phyloP scores from a whole-genome alignment of 2,888 invertebrate genomes.

The Troides helena region DNA sequence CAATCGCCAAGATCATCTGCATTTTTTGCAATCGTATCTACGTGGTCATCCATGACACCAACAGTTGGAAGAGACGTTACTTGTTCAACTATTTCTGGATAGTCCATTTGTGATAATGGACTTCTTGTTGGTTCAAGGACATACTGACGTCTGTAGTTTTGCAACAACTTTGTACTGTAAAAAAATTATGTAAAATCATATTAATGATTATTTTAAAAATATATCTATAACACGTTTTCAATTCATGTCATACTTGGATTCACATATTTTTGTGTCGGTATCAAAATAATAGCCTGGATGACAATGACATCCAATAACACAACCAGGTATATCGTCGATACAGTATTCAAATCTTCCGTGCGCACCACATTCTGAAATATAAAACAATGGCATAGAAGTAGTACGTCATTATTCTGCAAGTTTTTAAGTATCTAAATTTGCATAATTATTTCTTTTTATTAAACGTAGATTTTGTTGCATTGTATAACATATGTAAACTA shows the following conservation, averaged over 20 bases:
- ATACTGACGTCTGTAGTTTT: slow-evolving; percentile 48
- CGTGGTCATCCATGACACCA: slow-evolving; percentile 44
- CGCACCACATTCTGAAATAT: slow-evolving; percentile 61
- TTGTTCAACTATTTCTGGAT: slow-evolving; percentile 31
- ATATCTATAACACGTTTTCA: background rate
- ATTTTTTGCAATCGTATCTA: slow-evolving; percentile 55
- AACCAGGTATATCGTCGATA: slow-evolving; percentile 64
- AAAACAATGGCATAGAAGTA: background rate
- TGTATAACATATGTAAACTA: background rate
- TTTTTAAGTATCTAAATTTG: background rate
- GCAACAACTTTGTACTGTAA: slow-evolving; percentile 59
- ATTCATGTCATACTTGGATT: slow-evolving; percentile 56
- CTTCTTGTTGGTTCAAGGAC: slow-evolving; percentile 43
- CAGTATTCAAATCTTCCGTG: slow-evolving; percentile 73
- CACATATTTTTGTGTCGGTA: slow-evolving; percentile 70
- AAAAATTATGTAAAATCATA: background rate
- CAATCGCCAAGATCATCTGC: slow-evolving; percentile 68
- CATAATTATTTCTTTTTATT: background rate
- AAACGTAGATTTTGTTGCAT: background rate
- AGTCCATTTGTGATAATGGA: slow-evolving; percentile 30
- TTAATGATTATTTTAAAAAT: background rate
- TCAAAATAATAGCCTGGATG: slow-evolving; percentile 73
- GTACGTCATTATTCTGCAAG: background rate
- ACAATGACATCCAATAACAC: slow-evolving; percentile 71
- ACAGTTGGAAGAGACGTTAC: slow-evolving; percentile 38